phyloP scores from a whole-genome alignment of 2,888 invertebrate species.

The Auanema sp. region DNA sequence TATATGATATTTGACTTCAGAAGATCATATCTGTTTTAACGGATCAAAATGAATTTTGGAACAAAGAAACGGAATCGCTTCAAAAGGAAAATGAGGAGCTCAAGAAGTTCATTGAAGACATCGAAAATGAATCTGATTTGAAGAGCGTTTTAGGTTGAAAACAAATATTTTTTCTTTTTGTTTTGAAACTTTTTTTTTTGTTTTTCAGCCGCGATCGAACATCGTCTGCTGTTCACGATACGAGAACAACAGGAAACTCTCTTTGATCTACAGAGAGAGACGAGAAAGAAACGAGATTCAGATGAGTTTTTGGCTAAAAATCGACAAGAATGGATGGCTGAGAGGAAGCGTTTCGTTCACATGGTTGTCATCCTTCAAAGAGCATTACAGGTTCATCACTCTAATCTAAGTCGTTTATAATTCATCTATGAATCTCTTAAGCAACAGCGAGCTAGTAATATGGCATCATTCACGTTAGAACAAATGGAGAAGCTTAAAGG shows the following conservation, averaged over 20 bases:
- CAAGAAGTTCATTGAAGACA: constrained; percentile 51
- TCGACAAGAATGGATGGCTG: constrained; percentile 11
- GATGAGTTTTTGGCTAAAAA: constrained; percentile 19
- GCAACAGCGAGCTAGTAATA: constrained; percentile 11
- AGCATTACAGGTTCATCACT: constrained; percentile 11
- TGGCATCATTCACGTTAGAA: constrained; percentile 13
- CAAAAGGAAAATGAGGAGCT: constrained; percentile 50
- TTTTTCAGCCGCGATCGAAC: constrained; percentile 49
- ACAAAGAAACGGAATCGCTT: constrained; percentile 39
- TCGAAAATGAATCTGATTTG: constrained; percentile 56
- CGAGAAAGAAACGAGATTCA: constrained; percentile 24
- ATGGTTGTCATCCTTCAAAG: constrained; percentile 17
- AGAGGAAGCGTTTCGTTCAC: constrained; percentile 19
- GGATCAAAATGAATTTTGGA: constrained; percentile 51
- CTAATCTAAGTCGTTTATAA: neutral
- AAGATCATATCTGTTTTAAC: constrained; percentile 46
- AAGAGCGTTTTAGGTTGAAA: constrained; percentile 46
- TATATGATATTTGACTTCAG: constrained; percentile 16
- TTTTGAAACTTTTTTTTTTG: neutral
- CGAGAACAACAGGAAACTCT: constrained; percentile 51
- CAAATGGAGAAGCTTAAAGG: constrained; percentile 14
- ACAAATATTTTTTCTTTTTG: neutral
- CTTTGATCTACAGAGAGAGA: constrained; percentile 36
- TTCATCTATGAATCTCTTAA: neutral
- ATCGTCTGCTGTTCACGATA: constrained; percentile 52